Conservation (phyloP, 2,113 vertebrate species). For the Canis aureus region DNA sequence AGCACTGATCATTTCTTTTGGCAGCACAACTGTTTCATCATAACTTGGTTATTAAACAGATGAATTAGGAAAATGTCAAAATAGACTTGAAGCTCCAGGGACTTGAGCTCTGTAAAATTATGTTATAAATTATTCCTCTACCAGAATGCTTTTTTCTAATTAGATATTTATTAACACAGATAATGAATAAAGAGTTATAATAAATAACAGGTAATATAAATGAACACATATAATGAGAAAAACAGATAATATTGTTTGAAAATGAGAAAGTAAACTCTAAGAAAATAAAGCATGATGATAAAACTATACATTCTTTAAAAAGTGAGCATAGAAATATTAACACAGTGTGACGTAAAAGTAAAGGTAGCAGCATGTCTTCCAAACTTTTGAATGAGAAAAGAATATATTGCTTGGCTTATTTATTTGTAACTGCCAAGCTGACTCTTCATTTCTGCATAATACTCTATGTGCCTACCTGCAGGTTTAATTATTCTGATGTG, state of each 20-base stretch:
- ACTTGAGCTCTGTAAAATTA: not conserved
- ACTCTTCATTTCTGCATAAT: not conserved
- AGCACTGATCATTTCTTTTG: constrained; percentile 28
- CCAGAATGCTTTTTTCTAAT: not conserved
- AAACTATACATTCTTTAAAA: not conserved
- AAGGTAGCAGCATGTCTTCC: not conserved
- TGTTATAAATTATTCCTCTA: not conserved
- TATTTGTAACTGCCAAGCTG: not conserved
- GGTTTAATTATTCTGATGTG: constrained; percentile 4
- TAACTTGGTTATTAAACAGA: constrained; percentile 55
- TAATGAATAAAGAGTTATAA: not conserved
- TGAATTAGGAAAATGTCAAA: constrained; percentile 69
- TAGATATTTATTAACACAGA: not conserved
- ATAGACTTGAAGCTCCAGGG: constrained; percentile 47
- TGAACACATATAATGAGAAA: not conserved
- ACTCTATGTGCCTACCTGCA: not conserved
- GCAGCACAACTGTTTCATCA: constrained; percentile 18
- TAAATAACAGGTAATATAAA: constrained; percentile 32
- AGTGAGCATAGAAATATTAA: not conserved
- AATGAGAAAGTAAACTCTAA: not conserved
- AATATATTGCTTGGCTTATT: not conserved
- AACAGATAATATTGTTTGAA: constrained; percentile 5
- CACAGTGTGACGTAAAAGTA: not conserved
- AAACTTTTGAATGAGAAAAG: constrained; percentile 13
- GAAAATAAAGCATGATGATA: constrained; percentile 49